A percentile compares a stretch with the other conserved stretches of the same genome.
These are phyloP conservation scores for Clarias magur DNA, from an alignment of 2,113 vertebrate genomes.

Conservation along the genomic window DNA sequence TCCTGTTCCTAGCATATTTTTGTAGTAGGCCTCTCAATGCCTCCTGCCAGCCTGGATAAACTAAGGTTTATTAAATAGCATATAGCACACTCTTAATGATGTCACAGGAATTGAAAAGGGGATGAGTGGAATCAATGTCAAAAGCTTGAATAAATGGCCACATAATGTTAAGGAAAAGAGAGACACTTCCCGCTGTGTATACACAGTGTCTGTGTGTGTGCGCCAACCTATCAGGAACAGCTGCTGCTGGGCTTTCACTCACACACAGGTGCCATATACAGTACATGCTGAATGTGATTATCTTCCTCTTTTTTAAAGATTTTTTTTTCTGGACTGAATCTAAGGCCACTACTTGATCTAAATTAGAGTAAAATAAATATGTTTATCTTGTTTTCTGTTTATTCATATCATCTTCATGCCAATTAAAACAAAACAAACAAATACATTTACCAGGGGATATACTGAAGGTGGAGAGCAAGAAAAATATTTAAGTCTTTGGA, in stretches of 20 bases:
- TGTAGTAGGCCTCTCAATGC: neutral
- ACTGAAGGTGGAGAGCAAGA: neutral
- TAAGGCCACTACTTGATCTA: neutral
- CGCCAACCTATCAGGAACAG: constrained; percentile 48
- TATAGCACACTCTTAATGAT: constrained; percentile 47
- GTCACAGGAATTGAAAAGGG: constrained; percentile 42
- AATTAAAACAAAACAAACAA: neutral
- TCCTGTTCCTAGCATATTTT: neutral
- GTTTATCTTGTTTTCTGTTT: neutral
- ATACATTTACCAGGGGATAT: neutral
- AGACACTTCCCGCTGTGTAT: constrained; percentile 42
- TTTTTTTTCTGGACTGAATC: no score
- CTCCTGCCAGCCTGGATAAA: constrained; percentile 29
- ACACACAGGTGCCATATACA: constrained; percentile 37
- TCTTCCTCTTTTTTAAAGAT: neutral
- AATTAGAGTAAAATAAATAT: neutral
- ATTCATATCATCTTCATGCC: neutral
- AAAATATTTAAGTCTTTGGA: neutral
- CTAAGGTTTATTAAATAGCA: constrained; percentile 36
- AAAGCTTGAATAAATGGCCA: constrained; percentile 52
- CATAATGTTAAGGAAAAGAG: constrained; percentile 40
- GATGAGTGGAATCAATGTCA: constrained; percentile 51
- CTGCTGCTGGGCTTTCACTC: constrained; percentile 37
- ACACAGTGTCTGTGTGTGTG: constrained; percentile 6
- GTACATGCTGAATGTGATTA: neutral